Evolutionary conservation across 64 coral and sea anemone genomes (phyloP).

Genomic region (Acropora tenuis): DNA sequence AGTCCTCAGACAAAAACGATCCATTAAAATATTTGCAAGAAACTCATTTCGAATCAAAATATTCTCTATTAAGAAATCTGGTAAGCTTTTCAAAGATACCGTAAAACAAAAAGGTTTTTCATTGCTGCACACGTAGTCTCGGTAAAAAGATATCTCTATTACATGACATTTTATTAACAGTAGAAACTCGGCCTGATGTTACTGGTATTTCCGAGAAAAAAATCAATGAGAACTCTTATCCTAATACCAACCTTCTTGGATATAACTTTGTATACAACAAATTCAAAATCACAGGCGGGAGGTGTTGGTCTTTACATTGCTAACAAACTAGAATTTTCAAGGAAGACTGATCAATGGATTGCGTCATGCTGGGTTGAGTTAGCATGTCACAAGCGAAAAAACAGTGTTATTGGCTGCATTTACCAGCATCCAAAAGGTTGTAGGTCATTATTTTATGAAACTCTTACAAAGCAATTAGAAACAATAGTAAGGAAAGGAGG

Average conservation of each 20-base stretch:
- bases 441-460: constrained; percentile 11
- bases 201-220: neutral
- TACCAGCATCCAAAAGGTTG: constrained; percentile 31
- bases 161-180: constrained; percentile 35
- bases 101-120: constrained; percentile 32
- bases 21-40: neutral
- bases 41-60: constrained; percentile 49
- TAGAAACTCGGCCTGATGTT: neutral
- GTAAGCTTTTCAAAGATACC: constrained; percentile 15
- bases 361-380: constrained; percentile 50
- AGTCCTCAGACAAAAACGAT: constrained; percentile 40
- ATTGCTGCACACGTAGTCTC: constrained; percentile 30
- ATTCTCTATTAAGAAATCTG: constrained; percentile 46
- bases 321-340: constrained; percentile 6
- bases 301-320: constrained; percentile 46
- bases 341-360: constrained; percentile 32
- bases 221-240: neutral
- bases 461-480: neutral
- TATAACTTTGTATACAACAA: constrained; percentile 3
- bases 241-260: neutral
- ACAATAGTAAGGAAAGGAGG: constrained; percentile 34
- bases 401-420: constrained; percentile 36
- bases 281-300: constrained; percentile 29
- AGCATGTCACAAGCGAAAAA: constrained; percentile 12
- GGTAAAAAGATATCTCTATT: constrained; percentile 35